Conservation (phyloP, 2,797 vertebrate genomes). For the Coracias cyanogaster region DNA sequence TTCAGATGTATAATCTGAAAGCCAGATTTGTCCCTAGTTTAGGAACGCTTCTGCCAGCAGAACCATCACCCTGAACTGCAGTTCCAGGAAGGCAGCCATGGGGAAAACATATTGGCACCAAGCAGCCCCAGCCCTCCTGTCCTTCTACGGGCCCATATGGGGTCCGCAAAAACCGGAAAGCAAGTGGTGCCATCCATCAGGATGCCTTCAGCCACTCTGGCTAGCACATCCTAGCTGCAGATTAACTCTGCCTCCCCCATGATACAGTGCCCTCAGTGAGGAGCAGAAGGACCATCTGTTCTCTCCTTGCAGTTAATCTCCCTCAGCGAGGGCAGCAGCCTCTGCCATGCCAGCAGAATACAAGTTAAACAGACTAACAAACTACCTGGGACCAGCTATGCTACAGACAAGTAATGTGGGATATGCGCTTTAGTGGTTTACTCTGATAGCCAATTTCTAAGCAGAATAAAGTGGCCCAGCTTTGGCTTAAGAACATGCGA, state of each 20-base stretch:
- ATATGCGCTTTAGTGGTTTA: not conserved
- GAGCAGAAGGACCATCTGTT: not conserved
- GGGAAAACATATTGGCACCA: not conserved
- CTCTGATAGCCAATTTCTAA: not conserved
- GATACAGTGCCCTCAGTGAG: not conserved
- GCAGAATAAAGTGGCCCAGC: not conserved
- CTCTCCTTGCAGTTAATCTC: not conserved
- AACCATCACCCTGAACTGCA: not conserved
- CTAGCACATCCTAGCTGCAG: not conserved
- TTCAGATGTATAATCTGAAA: not conserved
- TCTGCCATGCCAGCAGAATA: rapidly evolving
- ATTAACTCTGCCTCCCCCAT: not conserved
- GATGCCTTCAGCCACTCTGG: not conserved
- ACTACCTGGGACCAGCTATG: rapidly evolving
- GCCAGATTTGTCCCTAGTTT: not conserved
- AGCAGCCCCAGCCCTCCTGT: not conserved
- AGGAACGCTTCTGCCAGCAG: constrained; percentile 5
- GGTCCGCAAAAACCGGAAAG: not conserved
- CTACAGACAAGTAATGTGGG: rapidly evolving
- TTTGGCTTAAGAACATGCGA: not conserved
- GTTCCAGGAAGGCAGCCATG: not conserved
- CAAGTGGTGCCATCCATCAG: rapidly evolving
- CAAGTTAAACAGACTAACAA: not conserved
- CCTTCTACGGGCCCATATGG: not conserved
- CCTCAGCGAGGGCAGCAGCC: not conserved